Conservation (phyloP, 2,113 vertebrate genomes). For the Monopterus albus region DNA sequence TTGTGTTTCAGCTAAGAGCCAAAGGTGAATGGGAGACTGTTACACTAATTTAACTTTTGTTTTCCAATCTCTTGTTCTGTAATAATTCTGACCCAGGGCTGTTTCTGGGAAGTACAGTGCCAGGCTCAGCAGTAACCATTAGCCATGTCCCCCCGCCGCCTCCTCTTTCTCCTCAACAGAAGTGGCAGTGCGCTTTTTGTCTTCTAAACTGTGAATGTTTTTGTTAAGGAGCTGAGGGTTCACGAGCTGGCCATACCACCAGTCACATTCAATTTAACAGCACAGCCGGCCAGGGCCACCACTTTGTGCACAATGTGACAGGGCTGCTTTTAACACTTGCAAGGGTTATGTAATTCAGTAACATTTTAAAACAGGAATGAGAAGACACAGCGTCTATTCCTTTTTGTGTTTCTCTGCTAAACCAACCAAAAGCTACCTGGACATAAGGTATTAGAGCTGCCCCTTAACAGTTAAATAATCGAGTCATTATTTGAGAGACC, state of each 20-base stretch:
- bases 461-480: no score
- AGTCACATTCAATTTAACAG: constrained; percentile 80
- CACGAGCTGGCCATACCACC: constrained; percentile 79
- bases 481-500: no score
- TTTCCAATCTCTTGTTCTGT: constrained; percentile 16
- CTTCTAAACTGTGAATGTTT: constrained; percentile 79
- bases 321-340: constrained; percentile 20
- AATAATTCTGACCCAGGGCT: constrained; percentile 41
- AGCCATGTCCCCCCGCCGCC: neutral
- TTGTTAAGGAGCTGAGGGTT: constrained; percentile 82
- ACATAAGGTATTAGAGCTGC: no score
- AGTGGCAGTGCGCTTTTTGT: constrained; percentile 75
- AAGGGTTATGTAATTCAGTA: constrained; percentile 61
- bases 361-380: constrained; percentile 37
- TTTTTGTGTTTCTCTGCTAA: constrained; percentile 1
- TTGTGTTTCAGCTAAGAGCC: constrained; percentile 12
- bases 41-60: constrained; percentile 40
- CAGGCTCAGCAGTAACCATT: constrained; percentile 54
- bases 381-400: neutral
- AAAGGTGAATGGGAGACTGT: constrained; percentile 37
- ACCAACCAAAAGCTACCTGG: constrained; percentile 23
- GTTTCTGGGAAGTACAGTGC: constrained; percentile 38
- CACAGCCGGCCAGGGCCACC: constrained; percentile 50
- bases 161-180: constrained; percentile 43
- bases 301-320: constrained; percentile 34